Conservation (phyloP, 2,113 vertebrate genomes). For the Tyrannus savana region DNA sequence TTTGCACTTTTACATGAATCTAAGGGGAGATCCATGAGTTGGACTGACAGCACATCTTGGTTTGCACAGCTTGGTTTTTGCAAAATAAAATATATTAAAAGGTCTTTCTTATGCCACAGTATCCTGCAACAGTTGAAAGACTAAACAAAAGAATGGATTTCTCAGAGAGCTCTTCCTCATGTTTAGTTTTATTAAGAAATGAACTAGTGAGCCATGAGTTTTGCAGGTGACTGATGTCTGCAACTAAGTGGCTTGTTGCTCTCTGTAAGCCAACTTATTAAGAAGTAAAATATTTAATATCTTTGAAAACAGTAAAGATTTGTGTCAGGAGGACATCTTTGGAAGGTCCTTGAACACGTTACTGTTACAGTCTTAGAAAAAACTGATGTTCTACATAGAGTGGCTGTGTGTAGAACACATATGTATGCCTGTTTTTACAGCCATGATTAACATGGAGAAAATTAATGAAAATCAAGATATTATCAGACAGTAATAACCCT, state of each 20-base stretch:
- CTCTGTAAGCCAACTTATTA: not conserved
- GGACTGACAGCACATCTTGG: not conserved
- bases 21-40: not conserved
- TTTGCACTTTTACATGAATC: not conserved
- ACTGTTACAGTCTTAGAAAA: not conserved
- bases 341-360: not conserved
- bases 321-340: not conserved
- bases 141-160: not conserved
- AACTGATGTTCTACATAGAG: not conserved
- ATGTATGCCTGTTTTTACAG: not conserved
- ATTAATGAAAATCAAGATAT: constrained; percentile 32
- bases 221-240: not conserved
- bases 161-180: not conserved
- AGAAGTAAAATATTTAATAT: not conserved
- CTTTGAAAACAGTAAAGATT: not conserved
- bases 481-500: constrained; percentile 36
- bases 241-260: not conserved
- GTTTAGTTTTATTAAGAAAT: not conserved
- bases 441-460: not conserved
- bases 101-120: not conserved
- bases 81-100: not conserved
- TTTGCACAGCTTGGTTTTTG: not conserved
- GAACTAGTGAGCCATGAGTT: not conserved
- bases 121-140: not conserved
- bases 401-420: not conserved